Percentiles rank a stretch among this genome's conserved stretches.
phyloP scores from a whole-genome alignment of 2,797 vertebrate species.

The Crotalus adamanteus region DNA sequence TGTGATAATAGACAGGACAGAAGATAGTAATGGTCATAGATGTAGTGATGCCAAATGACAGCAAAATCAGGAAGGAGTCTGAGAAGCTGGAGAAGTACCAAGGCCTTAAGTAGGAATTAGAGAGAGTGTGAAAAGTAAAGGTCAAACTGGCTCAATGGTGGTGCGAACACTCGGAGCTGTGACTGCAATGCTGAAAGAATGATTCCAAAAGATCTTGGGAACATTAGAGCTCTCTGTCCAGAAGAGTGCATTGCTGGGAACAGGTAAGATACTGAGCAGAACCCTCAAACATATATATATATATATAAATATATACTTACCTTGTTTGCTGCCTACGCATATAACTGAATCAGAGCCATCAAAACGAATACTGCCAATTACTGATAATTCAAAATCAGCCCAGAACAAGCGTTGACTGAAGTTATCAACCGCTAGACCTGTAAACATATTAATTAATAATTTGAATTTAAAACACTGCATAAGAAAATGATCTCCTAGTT shows the following conservation, averaged over 20 bases:
- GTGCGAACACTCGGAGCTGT: not conserved
- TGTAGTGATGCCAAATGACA: not conserved
- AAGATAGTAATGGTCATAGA: not conserved
- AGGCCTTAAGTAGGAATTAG: not conserved
- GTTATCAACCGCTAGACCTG: constrained; percentile 93
- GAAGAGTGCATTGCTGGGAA: not conserved
- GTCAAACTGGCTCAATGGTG: not conserved
- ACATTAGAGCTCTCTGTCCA: not conserved
- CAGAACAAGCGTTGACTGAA: constrained; percentile 95
- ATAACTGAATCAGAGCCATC: constrained; percentile 89
- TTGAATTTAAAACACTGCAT: not conserved
- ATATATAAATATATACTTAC: constrained; percentile 66
- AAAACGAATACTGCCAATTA: constrained; percentile 91
- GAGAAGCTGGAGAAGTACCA: not conserved
- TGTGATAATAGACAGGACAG: not conserved
- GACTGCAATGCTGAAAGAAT: not conserved
- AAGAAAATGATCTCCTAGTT: not conserved
- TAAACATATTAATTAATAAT: constrained; percentile 15
- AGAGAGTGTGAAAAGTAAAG: not conserved
- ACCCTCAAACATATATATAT: not conserved
- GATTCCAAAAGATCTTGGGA: not conserved
- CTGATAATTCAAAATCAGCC: constrained; percentile 94
- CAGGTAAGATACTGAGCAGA: not conserved
- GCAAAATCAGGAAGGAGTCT: not conserved
- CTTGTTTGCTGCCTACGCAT: constrained; percentile 87